These are phyloP conservation scores for Fukomys damarensis DNA, from an alignment of 2,113 vertebrate species.

Conservation along the genomic window DNA sequence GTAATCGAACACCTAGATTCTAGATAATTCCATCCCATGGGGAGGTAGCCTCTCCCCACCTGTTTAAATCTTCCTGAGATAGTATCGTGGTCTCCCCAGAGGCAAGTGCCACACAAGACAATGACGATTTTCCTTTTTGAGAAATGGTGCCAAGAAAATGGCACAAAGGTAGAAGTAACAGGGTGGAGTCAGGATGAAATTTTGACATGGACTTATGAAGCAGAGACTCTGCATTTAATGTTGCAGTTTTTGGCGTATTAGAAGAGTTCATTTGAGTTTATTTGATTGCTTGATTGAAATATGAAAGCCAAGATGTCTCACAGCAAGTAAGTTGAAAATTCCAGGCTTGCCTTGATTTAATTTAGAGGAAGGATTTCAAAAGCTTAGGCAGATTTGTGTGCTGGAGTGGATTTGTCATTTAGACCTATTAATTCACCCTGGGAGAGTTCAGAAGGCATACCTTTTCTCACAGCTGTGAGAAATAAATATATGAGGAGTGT, in stretches of 20 bases:
- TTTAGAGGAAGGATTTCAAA: not conserved
- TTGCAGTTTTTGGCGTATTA: not conserved
- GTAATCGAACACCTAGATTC: not conserved
- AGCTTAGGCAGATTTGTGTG: not conserved
- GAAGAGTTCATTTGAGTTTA: not conserved
- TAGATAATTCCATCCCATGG: not conserved
- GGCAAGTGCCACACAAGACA: not conserved
- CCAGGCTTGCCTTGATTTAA: slow-evolving; percentile 2
- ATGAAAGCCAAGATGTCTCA: not conserved
- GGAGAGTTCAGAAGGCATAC: not conserved
- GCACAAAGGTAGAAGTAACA: not conserved
- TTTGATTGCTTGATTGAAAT: not conserved
- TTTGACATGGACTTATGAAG: not conserved
- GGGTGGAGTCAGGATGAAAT: not conserved
- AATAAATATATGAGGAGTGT: not conserved
- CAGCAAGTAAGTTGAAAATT: not conserved
- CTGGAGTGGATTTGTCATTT: not conserved
- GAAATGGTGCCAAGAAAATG: not conserved
- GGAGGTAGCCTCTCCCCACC: not conserved
- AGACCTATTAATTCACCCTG: not conserved
- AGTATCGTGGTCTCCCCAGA: not conserved
- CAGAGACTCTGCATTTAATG: not conserved
- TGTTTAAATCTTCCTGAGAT: not conserved
- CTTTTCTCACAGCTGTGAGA: not conserved
- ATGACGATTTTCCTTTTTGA: not conserved